Conservation (phyloP, 1,140 invertebrate species). For the Trachymyrmex septentrionalis region DNA sequence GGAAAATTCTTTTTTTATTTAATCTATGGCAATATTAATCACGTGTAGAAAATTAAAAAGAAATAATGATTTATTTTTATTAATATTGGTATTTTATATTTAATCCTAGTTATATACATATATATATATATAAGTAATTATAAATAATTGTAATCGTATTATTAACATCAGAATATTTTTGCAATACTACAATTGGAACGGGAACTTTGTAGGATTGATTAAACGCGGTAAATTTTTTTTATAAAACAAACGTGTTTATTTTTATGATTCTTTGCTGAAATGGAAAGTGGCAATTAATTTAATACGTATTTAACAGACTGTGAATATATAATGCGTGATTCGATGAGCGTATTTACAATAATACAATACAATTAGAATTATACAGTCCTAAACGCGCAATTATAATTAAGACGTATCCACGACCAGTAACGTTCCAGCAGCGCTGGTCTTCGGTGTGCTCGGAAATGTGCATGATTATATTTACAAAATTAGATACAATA, state of each 20-base stretch:
- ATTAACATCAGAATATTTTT: neutral
- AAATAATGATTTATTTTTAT: neutral
- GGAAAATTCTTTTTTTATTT: neutral
- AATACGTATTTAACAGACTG: conserved; percentile 75
- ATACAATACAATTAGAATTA: conserved; percentile 73
- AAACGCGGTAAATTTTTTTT: conserved; percentile 47
- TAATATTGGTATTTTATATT: neutral
- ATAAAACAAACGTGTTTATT: conserved; percentile 79
- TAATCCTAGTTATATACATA: too few relatives aligned
- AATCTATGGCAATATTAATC: neutral
- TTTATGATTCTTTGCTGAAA: conserved; percentile 76
- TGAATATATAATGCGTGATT: conserved; percentile 74
- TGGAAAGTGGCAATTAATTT: conserved; percentile 78
- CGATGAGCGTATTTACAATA: conserved; percentile 79
- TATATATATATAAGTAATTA: neutral
- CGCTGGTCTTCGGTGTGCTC: conserved; percentile 68
- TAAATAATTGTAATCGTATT: neutral
- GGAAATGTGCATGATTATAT: conserved; percentile 80
- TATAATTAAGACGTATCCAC: conserved; percentile 57
- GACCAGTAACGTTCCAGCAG: conserved; percentile 26
- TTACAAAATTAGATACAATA: conserved; percentile 86
- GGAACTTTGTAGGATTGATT: conserved; percentile 30
- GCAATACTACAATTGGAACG: conserved; percentile 11
- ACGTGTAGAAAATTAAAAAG: conserved; percentile 3
- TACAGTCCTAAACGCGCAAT: conserved; percentile 63